phyloP scores from a whole-genome alignment of 2,888 invertebrate genomes.

The Taenaris catops region DNA sequence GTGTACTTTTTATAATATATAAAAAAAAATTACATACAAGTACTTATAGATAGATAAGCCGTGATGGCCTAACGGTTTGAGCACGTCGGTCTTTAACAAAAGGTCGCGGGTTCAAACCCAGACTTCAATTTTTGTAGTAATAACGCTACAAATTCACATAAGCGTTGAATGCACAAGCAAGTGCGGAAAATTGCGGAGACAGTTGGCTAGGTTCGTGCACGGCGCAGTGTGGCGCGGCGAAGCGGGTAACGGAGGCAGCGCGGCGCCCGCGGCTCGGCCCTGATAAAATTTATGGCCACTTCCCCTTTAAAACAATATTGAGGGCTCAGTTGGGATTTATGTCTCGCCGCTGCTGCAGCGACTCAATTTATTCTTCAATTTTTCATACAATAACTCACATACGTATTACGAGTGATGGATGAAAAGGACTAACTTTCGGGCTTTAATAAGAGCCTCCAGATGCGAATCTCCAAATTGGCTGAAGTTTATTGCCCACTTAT shows the following conservation, averaged over 20 bases:
- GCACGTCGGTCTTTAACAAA: too few relatives aligned
- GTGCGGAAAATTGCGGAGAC: constrained; percentile 69
- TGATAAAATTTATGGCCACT: constrained; percentile 81
- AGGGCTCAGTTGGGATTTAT: constrained; percentile 81
- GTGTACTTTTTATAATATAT: too few relatives aligned
- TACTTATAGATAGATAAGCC: constrained; percentile 5
- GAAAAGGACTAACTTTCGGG: constrained; percentile 80
- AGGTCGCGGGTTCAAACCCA: too few relatives aligned
- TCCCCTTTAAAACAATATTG: constrained; percentile 81
- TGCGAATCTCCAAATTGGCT: constrained; percentile 80
- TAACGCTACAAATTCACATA: constrained; percentile 57
- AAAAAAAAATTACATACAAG: too few relatives aligned
- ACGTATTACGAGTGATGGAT: constrained; percentile 80
- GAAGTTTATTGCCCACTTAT: constrained; percentile 80
- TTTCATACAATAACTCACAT: constrained; percentile 81
- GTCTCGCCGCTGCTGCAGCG: constrained; percentile 79
- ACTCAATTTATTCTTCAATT: constrained; percentile 81
- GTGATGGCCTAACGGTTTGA: too few relatives aligned
- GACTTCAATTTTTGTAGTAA: constrained; percentile 47
- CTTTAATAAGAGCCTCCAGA: constrained; percentile 80
- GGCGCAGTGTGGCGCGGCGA: constrained; percentile 25
- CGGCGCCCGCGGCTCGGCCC: constrained; percentile 56
- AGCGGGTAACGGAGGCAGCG: constrained; percentile 28
- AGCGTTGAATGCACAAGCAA: constrained; percentile 58
- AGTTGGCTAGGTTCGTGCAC: constrained; percentile 29